Evolutionary conservation across 2,797 vertebrate species (phyloP), one percentile per base, ranked within the genome.

Genomic region (Channallabes apus): DNA sequence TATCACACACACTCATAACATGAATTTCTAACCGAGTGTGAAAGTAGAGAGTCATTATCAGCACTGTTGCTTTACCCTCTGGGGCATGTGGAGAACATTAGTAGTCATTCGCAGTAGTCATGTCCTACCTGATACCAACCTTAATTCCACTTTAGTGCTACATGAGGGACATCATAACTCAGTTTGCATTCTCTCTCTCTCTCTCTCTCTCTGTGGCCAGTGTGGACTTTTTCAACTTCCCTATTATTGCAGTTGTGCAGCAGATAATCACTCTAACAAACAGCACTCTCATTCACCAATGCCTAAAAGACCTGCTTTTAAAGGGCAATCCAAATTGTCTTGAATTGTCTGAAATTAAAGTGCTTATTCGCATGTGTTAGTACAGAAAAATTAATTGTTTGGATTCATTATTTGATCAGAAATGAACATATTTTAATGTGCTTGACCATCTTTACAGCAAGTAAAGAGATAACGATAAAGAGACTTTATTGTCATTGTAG

Each of bases 21-120:
- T 32, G 67, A 71, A 61, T 80, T 80, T 80, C 56, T 80, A 62
- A 85, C 84, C 11, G 77, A 62, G 76, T 61, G n/a, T 80, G 84
- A 80, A 80, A 80, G 56, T 80, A 51, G 76, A 51, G 65, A 71
- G 76, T 79, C 65, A 72, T 85, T 85, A 85, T 80, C 84, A 85
- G 61, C 65, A 80, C 38, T 3, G 22, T 51, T 80, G 58, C 54
- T 32, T 62, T n/a, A 59, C 65, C 65, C 83, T 84, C 83, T 51
- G 54, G 83, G 75, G 64, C 76, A 79, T 32, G 38, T 46, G 65
- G 64, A 80, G 54, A 69, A 71, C 83, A 79, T 84, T 69, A 84
- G 76, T 79, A 84, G 77, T 84, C 83, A 79, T 79, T 84, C 79
- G 54, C 76, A 69, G 77, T 80, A 62, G 59, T 64, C 83, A 59